A percentile compares a stretch with the other conserved stretches of the same genome.
phyloP scores from a whole-genome alignment of 2,797 vertebrate genomes.

The Ispidina picta region DNA sequence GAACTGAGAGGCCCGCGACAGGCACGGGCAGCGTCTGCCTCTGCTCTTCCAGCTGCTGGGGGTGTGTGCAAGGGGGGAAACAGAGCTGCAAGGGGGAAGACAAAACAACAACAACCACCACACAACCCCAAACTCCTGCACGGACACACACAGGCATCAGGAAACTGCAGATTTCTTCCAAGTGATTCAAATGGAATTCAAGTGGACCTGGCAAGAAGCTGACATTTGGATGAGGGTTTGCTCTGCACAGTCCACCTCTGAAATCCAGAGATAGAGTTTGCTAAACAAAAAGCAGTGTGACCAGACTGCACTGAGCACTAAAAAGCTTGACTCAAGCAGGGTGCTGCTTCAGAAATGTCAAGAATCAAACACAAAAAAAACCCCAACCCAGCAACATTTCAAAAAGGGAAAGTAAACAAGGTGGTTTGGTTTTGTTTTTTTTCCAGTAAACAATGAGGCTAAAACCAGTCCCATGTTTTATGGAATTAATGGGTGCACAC shows the following conservation, averaged over 20 bases:
- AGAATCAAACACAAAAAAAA: background rate
- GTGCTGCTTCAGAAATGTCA: background rate
- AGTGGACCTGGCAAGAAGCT: constrained; percentile 24
- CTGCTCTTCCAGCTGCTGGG: background rate
- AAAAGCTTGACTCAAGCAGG: background rate
- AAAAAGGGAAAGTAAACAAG: background rate
- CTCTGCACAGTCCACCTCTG: background rate
- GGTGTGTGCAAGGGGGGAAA: background rate
- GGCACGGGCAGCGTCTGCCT: constrained; percentile 40
- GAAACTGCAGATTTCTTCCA: constrained; percentile 13
- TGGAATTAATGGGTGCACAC: background rate
- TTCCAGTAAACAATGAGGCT: background rate
- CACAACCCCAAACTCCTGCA: background rate
- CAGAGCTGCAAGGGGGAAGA: background rate
- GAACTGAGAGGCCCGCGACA: constrained; percentile 59
- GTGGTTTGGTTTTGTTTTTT: background rate
- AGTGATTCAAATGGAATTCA: constrained; percentile 56
- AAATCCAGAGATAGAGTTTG: constrained; percentile 28
- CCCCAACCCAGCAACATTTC: background rate
- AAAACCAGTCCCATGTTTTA: background rate
- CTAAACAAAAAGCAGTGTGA: constrained; percentile 3
- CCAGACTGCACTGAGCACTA: background rate
- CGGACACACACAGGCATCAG: background rate
- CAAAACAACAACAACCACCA: background rate
- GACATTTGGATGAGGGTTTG: constrained; percentile 19